Evolutionary conservation across 2,113 vertebrate species (phyloP), one percentile per base, ranked within the genome.

Genomic region (Saguinus midas): DNA sequence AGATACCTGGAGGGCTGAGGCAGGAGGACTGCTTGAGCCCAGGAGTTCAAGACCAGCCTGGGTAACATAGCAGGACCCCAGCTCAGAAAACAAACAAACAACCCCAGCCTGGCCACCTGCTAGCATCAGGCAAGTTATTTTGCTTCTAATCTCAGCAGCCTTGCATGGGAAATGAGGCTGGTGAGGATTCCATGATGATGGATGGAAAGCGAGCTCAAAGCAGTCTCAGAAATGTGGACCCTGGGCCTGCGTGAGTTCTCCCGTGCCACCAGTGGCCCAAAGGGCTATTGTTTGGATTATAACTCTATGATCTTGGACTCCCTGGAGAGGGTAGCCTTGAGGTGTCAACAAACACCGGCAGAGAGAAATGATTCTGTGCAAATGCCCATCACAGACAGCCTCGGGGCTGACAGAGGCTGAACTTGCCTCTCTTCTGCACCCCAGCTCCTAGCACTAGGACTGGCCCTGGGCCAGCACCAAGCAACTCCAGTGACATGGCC

Each of bases 91-190:
- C 66, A 68, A 25, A 37, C 17, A 50, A 45, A 57, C 6, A 45
- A 72, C 6, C n/a, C 35, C 37, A 35, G 68, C 89, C 97, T 81
- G 95, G 97, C 94, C 96, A 87, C 81, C 37, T 14, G 13, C 37
- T 90, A 72, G 45, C 50, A 72, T 70, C 27, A 52, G 68, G 37
- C n/a, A 72, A 57, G 52, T 95, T 2, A 70, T 73, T 84, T 95
- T 50, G 20, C 13, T 3, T 80, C 3, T 76, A 35, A 8, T 18
- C 8, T 1, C 35, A 2, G 35, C 75, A 89, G 78, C 84, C 66
- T 85, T 1, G 17, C 17, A 14, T 25, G 35, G 43, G 66, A 84
- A 92, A 20, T 0, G 16, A 32, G 17, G 37, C 75, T 45, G 23
- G 32, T 2, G 11, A 84, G 64, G 48, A 45, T 18, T 40, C 25